Base-by-base conservation (phyloP, 2,113 vertebrate genomes). In the Irena cyanogastra region DNA sequence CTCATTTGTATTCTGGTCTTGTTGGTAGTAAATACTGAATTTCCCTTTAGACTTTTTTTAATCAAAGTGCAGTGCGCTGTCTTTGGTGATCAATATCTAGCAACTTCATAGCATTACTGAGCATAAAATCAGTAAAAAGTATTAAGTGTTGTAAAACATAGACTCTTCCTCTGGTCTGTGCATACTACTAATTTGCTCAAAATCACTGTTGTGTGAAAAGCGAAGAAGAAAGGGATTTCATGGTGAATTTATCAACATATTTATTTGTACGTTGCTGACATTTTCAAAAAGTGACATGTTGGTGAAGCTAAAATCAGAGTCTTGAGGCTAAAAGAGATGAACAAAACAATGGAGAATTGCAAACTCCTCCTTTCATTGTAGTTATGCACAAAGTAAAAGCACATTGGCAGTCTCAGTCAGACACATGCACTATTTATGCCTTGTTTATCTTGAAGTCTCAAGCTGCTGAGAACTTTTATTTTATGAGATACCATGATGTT, bases 341-440 rank as follows among this genome's bases (percentile, higher is more conserved):
- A 65, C 4, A 76, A 53, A 68, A 41, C 66, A 1, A 52, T n/a
- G 28, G 26, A 80, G 70, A 83, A 66, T 24, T 18, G 10, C 19
- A 85, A 63, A 65, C 61, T 37, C 7, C 15, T 59, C 21, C 12
- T 87, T 78, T 59, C 16, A 5, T 35, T 70, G 11, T 24, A 9
- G 3, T 47, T 83, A 35, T 1, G 0, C 4, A 2, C 24, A 21
- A 21, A 8, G 8, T 39, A 35, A 50, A 82, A 59, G 18, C 9
- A 70, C 18, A 5, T 12, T 45, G 16, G 15, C 5, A 42, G 35
- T 54, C 37, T 69, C 26, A 59, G 5, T 63, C 47, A 71, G 50
- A 17, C 50, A 28, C 6, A 6, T 0, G 2, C n/a, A n/a, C n/a
- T n/a, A n/a, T n/a, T n/a, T n/a, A 10, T 39, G 19, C 16, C 27